Evolutionary conservation across 2,888 invertebrate species (phyloP).

Genomic region (Horisme vitalbata): DNA sequence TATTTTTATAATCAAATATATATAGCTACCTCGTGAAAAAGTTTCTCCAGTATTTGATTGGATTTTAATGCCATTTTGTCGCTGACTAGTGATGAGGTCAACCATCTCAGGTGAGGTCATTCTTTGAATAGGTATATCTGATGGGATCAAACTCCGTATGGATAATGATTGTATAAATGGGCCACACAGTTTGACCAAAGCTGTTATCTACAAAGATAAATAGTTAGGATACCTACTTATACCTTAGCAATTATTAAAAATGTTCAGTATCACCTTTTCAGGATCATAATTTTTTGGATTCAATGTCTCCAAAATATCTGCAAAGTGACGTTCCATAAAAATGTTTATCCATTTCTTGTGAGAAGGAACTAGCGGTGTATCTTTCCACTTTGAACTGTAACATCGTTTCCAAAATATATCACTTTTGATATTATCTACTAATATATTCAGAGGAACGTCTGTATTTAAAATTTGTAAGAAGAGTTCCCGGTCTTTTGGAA

Average conservation of each 20-base stretch:
- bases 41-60: constrained; percentile 45
- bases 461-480: constrained; percentile 69
- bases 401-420: constrained; percentile 77
- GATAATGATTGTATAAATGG: constrained; percentile 67
- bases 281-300: constrained; percentile 76
- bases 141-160: constrained; percentile 68
- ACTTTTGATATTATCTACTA: constrained; percentile 72
- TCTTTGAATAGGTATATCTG: constrained; percentile 68
- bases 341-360: constrained; percentile 69
- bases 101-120: constrained; percentile 73
- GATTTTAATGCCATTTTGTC: constrained; percentile 46
- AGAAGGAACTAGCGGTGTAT: constrained; percentile 49
- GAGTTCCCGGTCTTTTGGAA: constrained; percentile 67
- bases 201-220: constrained; percentile 51
- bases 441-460: constrained; percentile 63
- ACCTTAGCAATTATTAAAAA: no score
- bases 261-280: no score
- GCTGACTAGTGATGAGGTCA: constrained; percentile 64
- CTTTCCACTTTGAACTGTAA: constrained; percentile 63
- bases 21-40: constrained; percentile 55
- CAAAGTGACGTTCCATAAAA: constrained; percentile 72
- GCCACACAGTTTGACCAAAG: constrained; percentile 70
- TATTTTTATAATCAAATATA: no score
- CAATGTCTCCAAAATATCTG: constrained; percentile 72
- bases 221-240: background rate